Evolutionary conservation across 2,113 vertebrate genomes (phyloP), one percentile per base, ranked within the genome.

Genomic region (Syngnathus floridae): DNA sequence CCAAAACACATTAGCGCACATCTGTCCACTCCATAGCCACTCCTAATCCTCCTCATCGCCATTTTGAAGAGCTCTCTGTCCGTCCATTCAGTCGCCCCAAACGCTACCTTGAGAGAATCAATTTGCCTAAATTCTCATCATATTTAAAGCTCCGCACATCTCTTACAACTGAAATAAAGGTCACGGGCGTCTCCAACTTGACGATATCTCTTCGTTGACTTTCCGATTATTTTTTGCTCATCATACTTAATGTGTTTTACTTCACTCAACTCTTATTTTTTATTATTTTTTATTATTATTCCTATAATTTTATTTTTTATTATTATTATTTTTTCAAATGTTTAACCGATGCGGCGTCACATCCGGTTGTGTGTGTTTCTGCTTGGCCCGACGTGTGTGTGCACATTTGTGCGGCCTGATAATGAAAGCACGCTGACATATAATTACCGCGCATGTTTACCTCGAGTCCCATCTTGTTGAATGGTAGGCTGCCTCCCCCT

Each of bases 1-100:
- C 86, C 86, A 88, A 81, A 85, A 86, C 81, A 82, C 86, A 88
- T 88, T 88, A 88, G 82, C 67, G 81, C 84, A 83, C 83, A 84
- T 88, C 83, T 87, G 84, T 87, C 80, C 82, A 83, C 83, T 86
- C 82, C 75, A 84, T 51, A 63, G 22, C 80, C 77, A 74, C 81
- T 78, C 74, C 79, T 84, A 81, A 76, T 71, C 72, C 74, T 78
- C 73, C 82, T 84, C 82, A 72, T 82, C 77, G 69, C 76, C 31
- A 63, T 65, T 79, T 64, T 82, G 72, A 83, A 79, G 84, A 79
- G 83, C 71, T 70, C 75, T 78, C 62, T 67, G 62, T 64, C 59
- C 63, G 49, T 73, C 45, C 70, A 26, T 75, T 61, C 35, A 22
- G 66, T 67, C 31, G 62, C 70, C 63, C 41, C 52, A 67, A 71